Base-by-base conservation (phyloP, 2,888 invertebrate genomes). In the Caenorhabditis sp. region DNA sequence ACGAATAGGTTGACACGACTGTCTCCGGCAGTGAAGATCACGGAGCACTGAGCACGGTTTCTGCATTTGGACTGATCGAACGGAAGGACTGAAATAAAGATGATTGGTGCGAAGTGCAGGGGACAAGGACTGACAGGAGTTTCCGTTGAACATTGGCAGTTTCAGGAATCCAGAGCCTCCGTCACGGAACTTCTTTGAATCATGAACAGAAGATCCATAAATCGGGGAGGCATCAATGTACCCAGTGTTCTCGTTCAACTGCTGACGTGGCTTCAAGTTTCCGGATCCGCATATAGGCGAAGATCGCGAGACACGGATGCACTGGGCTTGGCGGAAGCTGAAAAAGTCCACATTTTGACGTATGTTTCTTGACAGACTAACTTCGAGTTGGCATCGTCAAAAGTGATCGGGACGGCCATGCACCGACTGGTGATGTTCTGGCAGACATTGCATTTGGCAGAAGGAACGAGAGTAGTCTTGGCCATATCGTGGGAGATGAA, bases 241-340 rank as follows among this genome's bases (percentile, higher is more conserved):
- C 62, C 82, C 94, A 2, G 99, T 98, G 73, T 89, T 89, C 78
- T 89, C 89, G 84, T 91, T 91, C 30, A 91, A 82, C 91, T 99
- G 99, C 89, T 99, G 96, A 52, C 99, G 92, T 1, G 95, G 95
- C 39, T 96, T 92, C 43, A 97, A 96, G 91, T 94, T 93, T 2
- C 98, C 99, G 0, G 97, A 96, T 8, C 98, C 98, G 90, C 99
- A 99, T 65, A 97, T 94, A 0, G 97, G 94, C 86, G 96, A 95
- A 5, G 96, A 95, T 82, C 99, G 92, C 8, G 88, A 85, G 5
- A 89, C 85, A 15, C 85, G 83, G 43, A 88, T 82, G 71, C 88
- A 88, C 24, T 79, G 79, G 48, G 86, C 81, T 50, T 80, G 71
- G 32, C 83, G 81, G 86, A 88, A 88, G 61, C 85, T 87, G 73